Conservation (phyloP, 2,888 invertebrate species). For the Thysanoteuthis rhombus region DNA sequence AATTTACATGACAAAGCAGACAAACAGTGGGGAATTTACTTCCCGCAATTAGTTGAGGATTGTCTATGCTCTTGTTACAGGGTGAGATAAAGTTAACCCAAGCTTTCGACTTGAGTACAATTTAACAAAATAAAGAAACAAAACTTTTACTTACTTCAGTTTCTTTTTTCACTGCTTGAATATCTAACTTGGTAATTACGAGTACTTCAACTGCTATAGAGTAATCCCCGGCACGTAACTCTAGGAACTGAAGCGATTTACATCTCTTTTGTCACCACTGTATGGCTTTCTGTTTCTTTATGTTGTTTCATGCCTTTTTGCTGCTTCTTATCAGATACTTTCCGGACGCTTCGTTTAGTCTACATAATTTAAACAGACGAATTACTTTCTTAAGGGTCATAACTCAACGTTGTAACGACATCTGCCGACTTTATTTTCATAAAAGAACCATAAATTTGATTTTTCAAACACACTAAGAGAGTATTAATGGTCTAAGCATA, state of each 20-base stretch:
- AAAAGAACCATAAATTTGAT: neutral
- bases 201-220: no score
- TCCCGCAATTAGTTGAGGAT: no score
- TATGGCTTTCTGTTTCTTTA: neutral
- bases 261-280: neutral
- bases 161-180: no score
- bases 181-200: no score
- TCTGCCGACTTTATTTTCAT: neutral
- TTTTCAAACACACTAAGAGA: neutral
- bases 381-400: neutral
- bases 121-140: no score
- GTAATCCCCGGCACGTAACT: no score
- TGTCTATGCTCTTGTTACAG: no score
- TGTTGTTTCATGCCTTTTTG: neutral
- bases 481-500: neutral
- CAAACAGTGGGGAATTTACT: no score
- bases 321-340: neutral
- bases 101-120: no score
- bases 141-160: no score
- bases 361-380: neutral
- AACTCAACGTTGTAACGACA: neutral
- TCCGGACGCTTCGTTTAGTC: neutral
- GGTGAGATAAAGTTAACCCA: no score
- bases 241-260: neutral
- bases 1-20: no score